phyloP scores from a whole-genome alignment of 2,113 vertebrate genomes.

The Oriolus oriolus region DNA sequence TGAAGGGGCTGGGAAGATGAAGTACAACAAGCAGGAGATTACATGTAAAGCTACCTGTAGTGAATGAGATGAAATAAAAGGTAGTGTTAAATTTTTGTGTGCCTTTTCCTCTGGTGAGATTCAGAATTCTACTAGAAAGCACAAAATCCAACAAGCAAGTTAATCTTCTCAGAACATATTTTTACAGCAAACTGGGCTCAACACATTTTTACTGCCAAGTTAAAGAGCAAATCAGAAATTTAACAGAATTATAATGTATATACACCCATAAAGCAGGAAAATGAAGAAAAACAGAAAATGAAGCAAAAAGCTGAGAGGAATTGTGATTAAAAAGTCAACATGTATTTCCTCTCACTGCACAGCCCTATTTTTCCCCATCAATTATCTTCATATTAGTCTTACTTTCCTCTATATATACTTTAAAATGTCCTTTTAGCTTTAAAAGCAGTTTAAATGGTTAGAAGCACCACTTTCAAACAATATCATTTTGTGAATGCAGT shows the following conservation, averaged over 20 bases:
- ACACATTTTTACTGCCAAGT: background rate
- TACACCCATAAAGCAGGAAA: background rate
- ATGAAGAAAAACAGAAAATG: background rate
- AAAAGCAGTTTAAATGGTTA: background rate
- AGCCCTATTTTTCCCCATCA: background rate
- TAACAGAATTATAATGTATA: background rate
- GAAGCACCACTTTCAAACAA: background rate
- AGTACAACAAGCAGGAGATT: background rate
- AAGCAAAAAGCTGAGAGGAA: background rate
- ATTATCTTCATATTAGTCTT: background rate
- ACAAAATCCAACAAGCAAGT: background rate
- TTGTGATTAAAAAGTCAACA: accelerated
- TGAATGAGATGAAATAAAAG: background rate
- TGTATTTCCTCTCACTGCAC: background rate
- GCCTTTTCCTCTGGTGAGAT: background rate
- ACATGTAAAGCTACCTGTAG: background rate
- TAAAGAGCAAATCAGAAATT: slow-evolving; percentile 1
- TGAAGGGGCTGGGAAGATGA: background rate
- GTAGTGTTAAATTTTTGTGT: background rate
- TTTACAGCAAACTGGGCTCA: background rate
- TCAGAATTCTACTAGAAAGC: background rate
- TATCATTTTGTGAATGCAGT: background rate
- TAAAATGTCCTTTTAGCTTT: background rate
- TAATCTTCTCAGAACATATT: background rate
- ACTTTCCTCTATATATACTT: background rate